Evolutionary conservation across 2,113 vertebrate genomes (phyloP), one percentile per base, ranked within the genome.

Genomic region (Rhinolophus sinicus): DNA sequence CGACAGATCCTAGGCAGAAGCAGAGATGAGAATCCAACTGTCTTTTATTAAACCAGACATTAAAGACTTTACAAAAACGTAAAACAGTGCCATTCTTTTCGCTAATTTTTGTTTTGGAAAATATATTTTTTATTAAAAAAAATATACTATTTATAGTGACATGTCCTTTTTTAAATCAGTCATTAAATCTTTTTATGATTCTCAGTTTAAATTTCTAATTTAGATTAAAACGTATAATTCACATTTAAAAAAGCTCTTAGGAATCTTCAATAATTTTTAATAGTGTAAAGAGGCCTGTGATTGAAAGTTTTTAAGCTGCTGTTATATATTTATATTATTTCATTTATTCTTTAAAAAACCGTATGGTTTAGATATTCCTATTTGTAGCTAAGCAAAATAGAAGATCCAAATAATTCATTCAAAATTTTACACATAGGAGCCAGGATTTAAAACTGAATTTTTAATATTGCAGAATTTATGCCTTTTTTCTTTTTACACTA

Each of bases 141-240:
- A 75, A 56, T 78, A 40, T 70, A 11, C 12, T 47, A 3, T 70
- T 69, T 60, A 65, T 85, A 64, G 38, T 82, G 28, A 62, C 26
- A 93, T 40, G 38, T 82, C 44, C 75, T 81, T 60, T 77, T 73
- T 88, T 44, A 80, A 95, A 80, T 81, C 30, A 95, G 38, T 77
- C 87, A 52, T 21, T 94, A 70, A 93, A 26, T 93, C 1, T 64
- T 93, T 92, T 88, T 77, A 70, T 5, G 84, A 11, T 80, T 75
- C 50, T 94, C 73, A 81, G 30, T 93, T 95, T 92, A 90, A 95
- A 70, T 90, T 94, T 91, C 16, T 96, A 75, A 67, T 82, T 91
- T 30, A 50, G 64, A 64, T 40, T 73, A 78, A 81, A 83, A 75
- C 4, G 8, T 93, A 26, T 35, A 76, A 72, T 91, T 13, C 44